Conservation (phyloP, 2,113 vertebrate species). For the Ceyx margarethae region DNA sequence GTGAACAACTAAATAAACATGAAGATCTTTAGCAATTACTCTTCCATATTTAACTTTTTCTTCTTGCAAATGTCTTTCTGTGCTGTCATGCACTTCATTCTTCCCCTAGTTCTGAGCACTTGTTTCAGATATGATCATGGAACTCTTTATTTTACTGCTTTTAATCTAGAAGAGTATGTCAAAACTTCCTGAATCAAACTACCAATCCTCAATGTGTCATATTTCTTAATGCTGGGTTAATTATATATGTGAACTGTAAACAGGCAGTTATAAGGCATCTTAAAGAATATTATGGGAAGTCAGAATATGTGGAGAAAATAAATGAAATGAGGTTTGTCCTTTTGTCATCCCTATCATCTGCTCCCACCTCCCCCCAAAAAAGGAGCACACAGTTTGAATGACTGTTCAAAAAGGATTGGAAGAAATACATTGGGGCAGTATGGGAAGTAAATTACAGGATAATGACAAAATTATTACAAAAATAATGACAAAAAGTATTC, state of each 20-base stretch:
- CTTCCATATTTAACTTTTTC: neutral
- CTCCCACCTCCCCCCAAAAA: neutral
- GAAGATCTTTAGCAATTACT: neutral
- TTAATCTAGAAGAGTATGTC: neutral
- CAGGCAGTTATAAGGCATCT: neutral
- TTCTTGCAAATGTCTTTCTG: neutral
- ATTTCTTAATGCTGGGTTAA: neutral
- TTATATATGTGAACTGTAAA: neutral
- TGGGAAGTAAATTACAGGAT: neutral
- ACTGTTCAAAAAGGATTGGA: neutral
- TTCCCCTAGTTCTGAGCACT: neutral
- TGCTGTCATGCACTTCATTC: neutral
- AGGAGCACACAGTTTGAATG: neutral
- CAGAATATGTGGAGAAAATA: neutral
- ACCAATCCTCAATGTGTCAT: neutral
- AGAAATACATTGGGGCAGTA: neutral
- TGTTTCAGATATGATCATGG: neutral
- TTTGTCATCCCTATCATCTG: neutral
- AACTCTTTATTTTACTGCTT: neutral
- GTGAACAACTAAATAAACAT: neutral
- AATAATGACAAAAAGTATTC: neutral
- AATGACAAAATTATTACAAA: too few relatives aligned
- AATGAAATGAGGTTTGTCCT: neutral
- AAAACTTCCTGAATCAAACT: neutral
- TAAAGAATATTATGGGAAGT: neutral